Evolutionary conservation across 2,888 invertebrate genomes (phyloP).

Genomic region (Meteorus colon): DNA sequence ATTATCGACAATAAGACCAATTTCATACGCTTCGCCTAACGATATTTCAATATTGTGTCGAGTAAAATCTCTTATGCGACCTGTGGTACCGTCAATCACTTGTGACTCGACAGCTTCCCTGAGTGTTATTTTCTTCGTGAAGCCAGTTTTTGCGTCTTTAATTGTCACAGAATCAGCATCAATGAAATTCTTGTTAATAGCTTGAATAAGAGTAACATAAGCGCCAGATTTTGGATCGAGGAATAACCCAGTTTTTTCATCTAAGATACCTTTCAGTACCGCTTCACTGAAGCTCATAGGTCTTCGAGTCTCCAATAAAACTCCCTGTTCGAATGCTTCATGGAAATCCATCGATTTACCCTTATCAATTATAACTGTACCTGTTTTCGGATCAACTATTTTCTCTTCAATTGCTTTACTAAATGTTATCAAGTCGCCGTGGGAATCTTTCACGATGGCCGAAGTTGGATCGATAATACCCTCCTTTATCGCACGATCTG

Average conservation of each 20-base stretch:
- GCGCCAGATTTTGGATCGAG: constrained; percentile 87
- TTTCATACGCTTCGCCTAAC: constrained; percentile 85
- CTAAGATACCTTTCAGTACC: constrained; percentile 86
- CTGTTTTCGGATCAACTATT: constrained; percentile 84
- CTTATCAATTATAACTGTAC: constrained; percentile 79
- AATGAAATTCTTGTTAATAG: constrained; percentile 86
- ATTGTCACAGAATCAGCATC: constrained; percentile 90
- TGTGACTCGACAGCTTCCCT: constrained; percentile 85
- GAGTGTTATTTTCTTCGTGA: constrained; percentile 86
- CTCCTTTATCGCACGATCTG: constrained; percentile 88
- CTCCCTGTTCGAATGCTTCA: constrained; percentile 89
- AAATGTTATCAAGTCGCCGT: constrained; percentile 86
- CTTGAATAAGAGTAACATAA: constrained; percentile 86
- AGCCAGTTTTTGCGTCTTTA: constrained; percentile 84
- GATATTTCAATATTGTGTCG: constrained; percentile 81
- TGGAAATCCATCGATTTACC: constrained; percentile 82
- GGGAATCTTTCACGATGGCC: constrained; percentile 84
- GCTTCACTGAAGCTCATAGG: constrained; percentile 89
- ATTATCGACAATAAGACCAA: constrained; percentile 86
- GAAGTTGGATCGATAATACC: constrained; percentile 90
- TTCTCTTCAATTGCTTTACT: constrained; percentile 86
- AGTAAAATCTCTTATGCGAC: constrained; percentile 82
- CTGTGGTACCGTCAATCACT: constrained; percentile 82
- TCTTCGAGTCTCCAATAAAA: constrained; percentile 86
- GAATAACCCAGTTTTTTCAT: constrained; percentile 86